A percentile compares a stretch with the other conserved stretches of the same genome.
Evolutionary conservation across 1,140 invertebrate genomes (phyloP).

Genomic region (Lutraria rhynchaena): DNA sequence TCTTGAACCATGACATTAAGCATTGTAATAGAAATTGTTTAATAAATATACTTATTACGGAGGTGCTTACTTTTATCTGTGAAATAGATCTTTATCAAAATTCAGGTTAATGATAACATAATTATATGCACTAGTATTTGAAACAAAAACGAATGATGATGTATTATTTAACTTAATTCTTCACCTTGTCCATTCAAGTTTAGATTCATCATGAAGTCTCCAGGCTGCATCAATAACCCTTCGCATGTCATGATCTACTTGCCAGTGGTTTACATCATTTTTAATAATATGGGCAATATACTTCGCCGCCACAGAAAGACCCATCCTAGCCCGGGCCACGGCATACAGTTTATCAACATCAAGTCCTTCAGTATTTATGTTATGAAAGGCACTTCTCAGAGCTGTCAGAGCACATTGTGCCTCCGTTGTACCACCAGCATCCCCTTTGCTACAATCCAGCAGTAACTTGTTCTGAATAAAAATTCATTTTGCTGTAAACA

Average conservation of each 20-base stretch:
- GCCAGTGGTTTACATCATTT: not conserved
- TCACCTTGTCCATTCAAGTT: conserved; percentile 54
- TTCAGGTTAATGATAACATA: too few species aligned
- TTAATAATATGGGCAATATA: conserved; percentile 33
- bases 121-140: too few species aligned
- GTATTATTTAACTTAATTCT: too few species aligned
- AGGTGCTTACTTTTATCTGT: not conserved
- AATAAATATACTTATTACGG: not conserved
- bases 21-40: conserved; percentile 1
- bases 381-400: not conserved
- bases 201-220: conserved; percentile 19
- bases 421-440: too few species aligned
- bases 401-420: too few species aligned
- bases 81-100: too few species aligned
- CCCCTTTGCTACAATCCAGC: too few species aligned
- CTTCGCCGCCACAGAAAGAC: conserved; percentile 45
- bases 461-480: too few species aligned
- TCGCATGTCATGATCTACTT: not conserved
- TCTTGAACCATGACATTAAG: too few species aligned
- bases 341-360: conserved; percentile 40
- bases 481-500: too few species aligned
- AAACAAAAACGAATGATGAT: not conserved
- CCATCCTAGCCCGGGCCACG: conserved; percentile 55
- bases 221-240: conserved; percentile 22
- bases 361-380: not conserved